Base-by-base conservation (phyloP, 2,888 invertebrate species). In the Caenorhabditis virilis region DNA sequence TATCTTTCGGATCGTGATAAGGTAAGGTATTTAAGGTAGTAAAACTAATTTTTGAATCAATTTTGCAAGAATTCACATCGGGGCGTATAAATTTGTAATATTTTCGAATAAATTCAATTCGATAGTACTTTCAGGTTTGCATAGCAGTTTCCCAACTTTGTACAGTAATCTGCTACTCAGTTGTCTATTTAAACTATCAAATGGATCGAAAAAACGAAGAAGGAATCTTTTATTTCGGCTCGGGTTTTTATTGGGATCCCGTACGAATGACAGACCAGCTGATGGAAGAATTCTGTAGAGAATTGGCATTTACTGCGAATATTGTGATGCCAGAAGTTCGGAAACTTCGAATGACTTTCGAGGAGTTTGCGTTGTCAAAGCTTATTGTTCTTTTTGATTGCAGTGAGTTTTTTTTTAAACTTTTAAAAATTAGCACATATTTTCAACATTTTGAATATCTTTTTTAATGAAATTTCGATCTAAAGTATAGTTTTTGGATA, bases 61-160 rank as follows among this genome's bases (percentile, higher is more conserved):
- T n/a, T n/a, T n/a, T n/a, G n/a, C n/a, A n/a, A n/a, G n/a, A n/a
- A n/a, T n/a, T n/a, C n/a, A n/a, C n/a, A n/a, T n/a, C n/a, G n/a
- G n/a, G n/a, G n/a, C n/a, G n/a, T n/a, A n/a, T n/a, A n/a, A n/a
- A n/a, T n/a, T n/a, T n/a, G n/a, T n/a, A n/a, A n/a, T n/a, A n/a
- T 9, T 30, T 30, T 13, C 30, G 13, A 30, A 6, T 9, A 30
- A 30, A 30, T 9, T 9, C 13, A 6, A 30, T 9, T 30, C n/a
- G 3, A 27, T 48, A 25, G 15, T 9, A 13, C 2, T 15, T 51
- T 35, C 47, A 54, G 43, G 11, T 68, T 1, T 50, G 55, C 18
- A 16, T 69, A 36, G 55, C 48, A 13, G 60, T 61, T 23, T 54
- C 58, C n/a, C 69, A 69, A 35, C 39, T 65, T 3, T 64, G 69